phyloP scores from a whole-genome alignment of 2,888 invertebrate genomes.

The Ornithoptera alexandrae region DNA sequence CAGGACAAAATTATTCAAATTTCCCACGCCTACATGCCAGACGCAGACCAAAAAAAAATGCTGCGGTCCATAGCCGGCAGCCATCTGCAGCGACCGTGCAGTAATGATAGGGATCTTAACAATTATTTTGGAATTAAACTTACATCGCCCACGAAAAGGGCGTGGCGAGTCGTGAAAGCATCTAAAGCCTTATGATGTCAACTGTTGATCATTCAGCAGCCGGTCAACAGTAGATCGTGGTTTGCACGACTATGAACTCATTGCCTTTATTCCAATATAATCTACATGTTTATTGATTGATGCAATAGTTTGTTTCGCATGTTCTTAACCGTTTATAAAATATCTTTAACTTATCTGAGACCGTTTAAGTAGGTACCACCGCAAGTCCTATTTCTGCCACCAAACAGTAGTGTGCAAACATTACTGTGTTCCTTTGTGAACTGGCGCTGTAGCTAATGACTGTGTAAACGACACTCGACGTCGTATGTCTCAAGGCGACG shows the following conservation, averaged over 20 bases:
- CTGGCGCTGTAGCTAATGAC: too few relatives aligned
- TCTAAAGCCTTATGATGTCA: slow-evolving; percentile 51
- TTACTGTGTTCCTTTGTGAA: too few relatives aligned
- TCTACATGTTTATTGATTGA: neutral
- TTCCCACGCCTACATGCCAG: slow-evolving; percentile 58
- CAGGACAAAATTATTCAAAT: slow-evolving; percentile 46
- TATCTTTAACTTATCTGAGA: too few relatives aligned
- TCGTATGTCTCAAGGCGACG: too few relatives aligned
- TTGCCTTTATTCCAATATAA: slow-evolving; percentile 11
- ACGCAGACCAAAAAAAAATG: slow-evolving; percentile 49
- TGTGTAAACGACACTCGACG: too few relatives aligned
- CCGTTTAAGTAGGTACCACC: too few relatives aligned
- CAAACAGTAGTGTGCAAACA: too few relatives aligned
- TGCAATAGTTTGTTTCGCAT: neutral
- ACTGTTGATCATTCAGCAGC: slow-evolving; percentile 35
- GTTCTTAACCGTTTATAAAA: too few relatives aligned
- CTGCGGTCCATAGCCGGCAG: slow-evolving; percentile 61
- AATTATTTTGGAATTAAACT: slow-evolving; percentile 65
- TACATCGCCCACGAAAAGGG: slow-evolving; percentile 51
- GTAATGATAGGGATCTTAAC: slow-evolving; percentile 72
- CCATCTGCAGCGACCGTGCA: slow-evolving; percentile 54
- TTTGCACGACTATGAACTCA: slow-evolving; percentile 17
- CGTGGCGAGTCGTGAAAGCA: slow-evolving; percentile 51
- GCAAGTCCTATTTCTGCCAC: too few relatives aligned
- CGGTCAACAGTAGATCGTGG: slow-evolving; percentile 33